These are phyloP conservation scores for Menidia menidia DNA, from an alignment of 2,797 vertebrate genomes.

Conservation along the genomic window DNA sequence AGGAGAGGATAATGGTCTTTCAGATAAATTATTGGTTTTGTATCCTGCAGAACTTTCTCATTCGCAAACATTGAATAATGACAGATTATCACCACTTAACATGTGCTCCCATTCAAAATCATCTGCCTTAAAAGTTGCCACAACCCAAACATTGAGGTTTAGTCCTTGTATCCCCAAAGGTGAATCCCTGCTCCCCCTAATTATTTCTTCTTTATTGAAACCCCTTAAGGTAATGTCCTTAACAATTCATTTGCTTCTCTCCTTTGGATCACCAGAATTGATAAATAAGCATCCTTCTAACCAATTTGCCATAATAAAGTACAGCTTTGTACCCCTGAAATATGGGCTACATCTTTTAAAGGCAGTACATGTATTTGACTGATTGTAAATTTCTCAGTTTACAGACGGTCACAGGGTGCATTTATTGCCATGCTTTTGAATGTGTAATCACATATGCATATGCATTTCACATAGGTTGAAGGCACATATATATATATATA, in stretches of 20 bases:
- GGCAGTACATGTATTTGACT: constrained; percentile 13
- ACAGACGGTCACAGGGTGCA: constrained; percentile 20
- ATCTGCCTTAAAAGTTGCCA: no score
- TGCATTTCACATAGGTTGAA: neutral
- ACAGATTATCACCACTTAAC: no score
- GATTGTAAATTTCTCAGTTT: constrained; percentile 44
- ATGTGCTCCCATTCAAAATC: no score
- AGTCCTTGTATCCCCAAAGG: no score
- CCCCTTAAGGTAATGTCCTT: constrained; percentile 32
- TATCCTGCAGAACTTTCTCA: no score
- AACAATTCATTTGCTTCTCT: constrained; percentile 52
- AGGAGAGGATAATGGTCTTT: no score
- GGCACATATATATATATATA: neutral
- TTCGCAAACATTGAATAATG: no score
- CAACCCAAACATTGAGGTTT: no score
- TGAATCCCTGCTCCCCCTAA: neutral
- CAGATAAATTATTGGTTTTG: no score
- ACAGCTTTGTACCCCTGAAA: constrained; percentile 32
- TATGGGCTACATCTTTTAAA: constrained; percentile 2
- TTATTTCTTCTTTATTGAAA: constrained; percentile 20
- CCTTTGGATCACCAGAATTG: constrained; percentile 63
- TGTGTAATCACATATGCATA: neutral
- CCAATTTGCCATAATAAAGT: constrained; percentile 47
- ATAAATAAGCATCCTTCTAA: constrained; percentile 63
- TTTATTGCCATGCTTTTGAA: constrained; percentile 39